Conservation (phyloP, 2,113 vertebrate species). For the Entomyzon cyanotis region DNA sequence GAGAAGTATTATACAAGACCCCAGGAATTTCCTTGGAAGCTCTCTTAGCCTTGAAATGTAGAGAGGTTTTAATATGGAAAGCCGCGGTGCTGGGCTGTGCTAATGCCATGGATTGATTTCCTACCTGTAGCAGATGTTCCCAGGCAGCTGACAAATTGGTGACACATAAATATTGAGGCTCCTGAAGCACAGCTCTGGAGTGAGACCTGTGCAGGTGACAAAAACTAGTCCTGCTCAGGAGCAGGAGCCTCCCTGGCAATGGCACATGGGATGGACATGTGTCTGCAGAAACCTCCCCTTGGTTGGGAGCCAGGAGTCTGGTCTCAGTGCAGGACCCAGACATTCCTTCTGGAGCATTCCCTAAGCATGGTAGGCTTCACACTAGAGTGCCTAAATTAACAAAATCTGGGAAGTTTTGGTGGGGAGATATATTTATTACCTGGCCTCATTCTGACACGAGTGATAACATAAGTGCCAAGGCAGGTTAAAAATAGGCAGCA, state of each 20-base stretch:
- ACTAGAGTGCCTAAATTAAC: neutral
- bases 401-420: slow-evolving; percentile 13
- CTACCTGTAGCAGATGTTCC: neutral
- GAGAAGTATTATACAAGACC: neutral
- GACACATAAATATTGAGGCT: neutral
- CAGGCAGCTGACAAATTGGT: neutral
- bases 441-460: slow-evolving; percentile 64
- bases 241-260: neutral
- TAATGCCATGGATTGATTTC: neutral
- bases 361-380: neutral
- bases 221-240: neutral
- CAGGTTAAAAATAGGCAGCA: slow-evolving; percentile 59
- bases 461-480: slow-evolving; percentile 23
- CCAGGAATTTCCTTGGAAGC: slow-evolving; percentile 38
- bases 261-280: neutral
- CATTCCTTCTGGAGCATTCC: neutral
- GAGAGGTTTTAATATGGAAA: neutral
- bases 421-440: slow-evolving; percentile 22
- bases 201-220: neutral
- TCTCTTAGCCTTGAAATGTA: neutral
- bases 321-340: neutral
- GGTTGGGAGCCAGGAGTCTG: neutral
- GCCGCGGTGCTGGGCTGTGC: neutral
- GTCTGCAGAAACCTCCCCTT: neutral
- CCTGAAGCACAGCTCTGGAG: neutral